phyloP scores from a whole-genome alignment of 2,113 vertebrate species.

The Ia io region DNA sequence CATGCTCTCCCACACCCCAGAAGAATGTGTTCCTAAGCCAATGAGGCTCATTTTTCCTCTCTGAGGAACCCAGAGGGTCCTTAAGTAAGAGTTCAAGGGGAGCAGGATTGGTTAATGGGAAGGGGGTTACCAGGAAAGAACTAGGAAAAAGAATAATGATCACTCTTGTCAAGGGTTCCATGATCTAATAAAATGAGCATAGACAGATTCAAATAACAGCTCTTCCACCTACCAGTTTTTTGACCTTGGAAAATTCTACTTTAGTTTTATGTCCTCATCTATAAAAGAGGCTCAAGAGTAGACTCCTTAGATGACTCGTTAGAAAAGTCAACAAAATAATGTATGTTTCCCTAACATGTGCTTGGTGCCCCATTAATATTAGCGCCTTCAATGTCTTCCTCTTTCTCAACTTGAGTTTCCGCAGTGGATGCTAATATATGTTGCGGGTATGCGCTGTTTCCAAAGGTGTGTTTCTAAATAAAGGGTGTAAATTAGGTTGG shows the following conservation, averaged over 20 bases:
- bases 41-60: background rate
- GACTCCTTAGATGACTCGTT: background rate
- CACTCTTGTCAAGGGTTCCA: background rate
- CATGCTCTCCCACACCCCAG: background rate
- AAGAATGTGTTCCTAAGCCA: background rate
- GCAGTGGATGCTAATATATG: background rate
- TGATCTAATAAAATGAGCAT: background rate
- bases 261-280: background rate
- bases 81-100: background rate
- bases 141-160: background rate
- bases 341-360: background rate
- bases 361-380: background rate
- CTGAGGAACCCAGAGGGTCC: background rate
- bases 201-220: background rate
- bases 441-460: background rate
- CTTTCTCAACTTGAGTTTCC: background rate
- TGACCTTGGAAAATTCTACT: background rate
- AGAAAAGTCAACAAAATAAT: background rate
- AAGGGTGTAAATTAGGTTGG: slow-evolving; percentile 40
- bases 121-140: background rate
- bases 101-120: background rate
- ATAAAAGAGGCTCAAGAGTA: background rate
- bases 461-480: slow-evolving; percentile 52
- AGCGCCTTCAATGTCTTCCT: background rate
- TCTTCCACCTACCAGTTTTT: background rate